Evolutionary conservation across 2,888 invertebrate genomes (phyloP), one percentile per base, ranked within the genome.

Genomic region (Dysmachus trigonus): DNA sequence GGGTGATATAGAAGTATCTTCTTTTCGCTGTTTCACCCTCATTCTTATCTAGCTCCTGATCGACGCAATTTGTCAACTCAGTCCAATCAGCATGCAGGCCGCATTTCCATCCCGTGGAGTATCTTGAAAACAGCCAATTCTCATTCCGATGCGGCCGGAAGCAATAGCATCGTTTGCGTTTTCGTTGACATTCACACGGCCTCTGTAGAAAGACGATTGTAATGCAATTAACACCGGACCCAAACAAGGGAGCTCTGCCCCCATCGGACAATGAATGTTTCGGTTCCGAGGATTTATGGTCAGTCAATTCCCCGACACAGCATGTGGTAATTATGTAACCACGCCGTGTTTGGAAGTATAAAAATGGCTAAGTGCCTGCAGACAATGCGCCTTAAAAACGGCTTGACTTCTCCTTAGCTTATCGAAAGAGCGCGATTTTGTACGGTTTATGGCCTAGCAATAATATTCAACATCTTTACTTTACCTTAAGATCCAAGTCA

Each of bases 21-120:
- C 97, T 93, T 90, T 96, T 96, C 1, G 96, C 94, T 8, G 95
- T 94, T 86, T 95, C 95, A 5, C 96, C 97, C 92, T 99, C 98
- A 90, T 97, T 96, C 91, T 97, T 96, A 92, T 98, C 97, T 90
- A 99, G 93, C 90, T 97, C 97, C 33, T 95, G 95, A 90, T 98
- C 97, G 53, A 98, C 98, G 92, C 98, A 98, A 89, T 94, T 94
- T 10, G 97, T 98, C 88, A 99, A 92, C 93, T 99, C 99, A 2
- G 99, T 99, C 96, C 98, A 99, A 93, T 99, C 99, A 33, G 99
- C 98, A 91, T 99, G 99, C 76, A 99, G 94, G 84, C 99, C 99
- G 92, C 99, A 99, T 91, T 97, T 97, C 98, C 98, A 98, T 89
- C 98, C 98, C 33, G 98, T 98, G 82, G 98, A 98, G 93, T 98